Conservation (phyloP, 2,113 vertebrate species). For the Xenopus tropicalis region DNA sequence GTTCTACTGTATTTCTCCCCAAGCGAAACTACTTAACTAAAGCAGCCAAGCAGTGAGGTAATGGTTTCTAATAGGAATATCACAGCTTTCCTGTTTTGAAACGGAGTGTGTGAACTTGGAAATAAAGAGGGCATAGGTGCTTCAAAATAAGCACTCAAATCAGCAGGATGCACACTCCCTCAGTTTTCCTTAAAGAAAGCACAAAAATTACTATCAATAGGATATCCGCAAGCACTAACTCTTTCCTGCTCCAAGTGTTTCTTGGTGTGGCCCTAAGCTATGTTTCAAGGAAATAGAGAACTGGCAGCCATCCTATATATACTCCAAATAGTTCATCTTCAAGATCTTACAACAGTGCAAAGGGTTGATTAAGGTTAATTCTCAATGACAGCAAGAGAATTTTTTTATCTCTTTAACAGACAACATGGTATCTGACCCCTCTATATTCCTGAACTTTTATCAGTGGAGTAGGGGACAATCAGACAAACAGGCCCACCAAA, state of each 20-base stretch:
- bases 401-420: too few species aligned
- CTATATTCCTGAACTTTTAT: too few species aligned
- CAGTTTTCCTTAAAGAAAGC: neutral
- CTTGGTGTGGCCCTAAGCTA: neutral
- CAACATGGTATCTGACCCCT: too few species aligned
- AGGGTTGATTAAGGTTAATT: too few species aligned
- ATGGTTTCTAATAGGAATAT: slow-evolving; percentile 25
- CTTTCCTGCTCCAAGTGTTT: neutral
- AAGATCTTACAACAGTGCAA: too few species aligned
- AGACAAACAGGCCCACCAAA: too few species aligned
- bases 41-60: neutral
- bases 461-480: too few species aligned
- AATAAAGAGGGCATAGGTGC: slow-evolving; percentile 7
- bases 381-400: too few species aligned
- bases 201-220: neutral
- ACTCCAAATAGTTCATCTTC: too few species aligned
- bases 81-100: slow-evolving; percentile 23
- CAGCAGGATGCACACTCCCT: slow-evolving; percentile 7
- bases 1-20: too few species aligned
- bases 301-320: too few species aligned
- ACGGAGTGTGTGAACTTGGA: slow-evolving; percentile 4
- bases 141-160: neutral
- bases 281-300: too few species aligned
- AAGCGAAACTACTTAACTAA: neutral
- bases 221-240: neutral